These are phyloP conservation scores for Alosa alosa DNA, from an alignment of 2,113 vertebrate genomes.

Conservation along the genomic window DNA sequence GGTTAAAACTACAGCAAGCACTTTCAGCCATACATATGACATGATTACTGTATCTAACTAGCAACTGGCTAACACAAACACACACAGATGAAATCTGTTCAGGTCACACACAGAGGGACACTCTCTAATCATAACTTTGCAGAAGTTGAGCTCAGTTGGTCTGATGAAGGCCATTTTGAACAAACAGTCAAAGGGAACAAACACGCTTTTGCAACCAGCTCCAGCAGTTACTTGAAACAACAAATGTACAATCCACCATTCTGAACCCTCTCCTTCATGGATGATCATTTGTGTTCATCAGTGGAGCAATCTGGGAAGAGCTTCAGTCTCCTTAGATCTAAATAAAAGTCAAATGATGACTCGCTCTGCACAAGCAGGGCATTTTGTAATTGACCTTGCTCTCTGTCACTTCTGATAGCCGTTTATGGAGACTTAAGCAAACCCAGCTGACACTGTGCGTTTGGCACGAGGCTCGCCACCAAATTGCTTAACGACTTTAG, in stretches of 20 bases:
- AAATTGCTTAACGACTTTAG: conserved; percentile 25
- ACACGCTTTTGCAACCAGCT: no score
- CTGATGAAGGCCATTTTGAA: no score
- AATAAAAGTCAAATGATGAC: background rate
- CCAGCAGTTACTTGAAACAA: no score
- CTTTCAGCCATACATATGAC: background rate
- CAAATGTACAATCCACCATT: no score
- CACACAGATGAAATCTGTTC: background rate
- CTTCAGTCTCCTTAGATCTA: no score
- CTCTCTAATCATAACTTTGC: no score
- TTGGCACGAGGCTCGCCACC: conserved; percentile 12
- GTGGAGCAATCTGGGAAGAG: no score
- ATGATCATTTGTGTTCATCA: no score
- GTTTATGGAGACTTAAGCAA: conserved; percentile 5
- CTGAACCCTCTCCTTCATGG: no score
- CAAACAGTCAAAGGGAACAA: no score
- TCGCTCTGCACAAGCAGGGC: background rate
- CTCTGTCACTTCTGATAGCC: background rate
- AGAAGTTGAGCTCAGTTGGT: no score
- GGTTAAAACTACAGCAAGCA: background rate
- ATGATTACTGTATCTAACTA: background rate
- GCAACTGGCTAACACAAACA: background rate
- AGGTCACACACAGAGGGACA: no score
- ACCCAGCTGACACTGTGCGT: conserved; percentile 15
- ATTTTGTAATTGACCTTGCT: background rate